phyloP scores from a whole-genome alignment of 2,888 invertebrate genomes.

The Listrodromus nycthemerus region DNA sequence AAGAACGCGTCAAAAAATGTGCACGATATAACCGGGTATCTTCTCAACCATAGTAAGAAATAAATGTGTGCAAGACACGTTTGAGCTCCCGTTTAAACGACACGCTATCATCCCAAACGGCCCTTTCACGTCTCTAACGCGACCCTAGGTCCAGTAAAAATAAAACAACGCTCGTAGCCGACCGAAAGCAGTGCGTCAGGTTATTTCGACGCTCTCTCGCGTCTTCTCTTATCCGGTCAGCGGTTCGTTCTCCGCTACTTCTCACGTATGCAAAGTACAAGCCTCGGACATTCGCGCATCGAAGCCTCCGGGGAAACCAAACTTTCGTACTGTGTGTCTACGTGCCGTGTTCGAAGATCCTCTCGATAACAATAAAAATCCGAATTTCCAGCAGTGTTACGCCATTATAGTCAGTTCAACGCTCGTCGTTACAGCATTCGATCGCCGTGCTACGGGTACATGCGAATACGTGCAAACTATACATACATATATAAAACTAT shows the following conservation, averaged over 20 bases:
- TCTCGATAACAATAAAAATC: constrained; percentile 62
- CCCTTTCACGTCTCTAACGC: constrained; percentile 1
- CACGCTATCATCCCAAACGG: background rate
- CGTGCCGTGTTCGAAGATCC: constrained; percentile 44
- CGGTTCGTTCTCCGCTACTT: constrained; percentile 46
- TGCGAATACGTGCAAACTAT: background rate
- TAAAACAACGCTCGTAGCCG: constrained; percentile 32
- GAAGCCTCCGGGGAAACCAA: constrained; percentile 4
- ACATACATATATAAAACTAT: constrained; percentile 1
- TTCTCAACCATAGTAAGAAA: background rate
- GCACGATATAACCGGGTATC: background rate
- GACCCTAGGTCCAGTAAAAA: constrained; percentile 51
- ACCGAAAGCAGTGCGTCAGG: constrained; percentile 57
- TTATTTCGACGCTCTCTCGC: constrained; percentile 49
- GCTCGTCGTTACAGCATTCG: constrained; percentile 44
- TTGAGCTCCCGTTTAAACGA: background rate
- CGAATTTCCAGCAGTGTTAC: constrained; percentile 22
- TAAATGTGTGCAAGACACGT: background rate
- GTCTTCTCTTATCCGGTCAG: constrained; percentile 49
- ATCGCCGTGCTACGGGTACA: constrained; percentile 5
- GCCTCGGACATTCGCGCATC: constrained; percentile 37
- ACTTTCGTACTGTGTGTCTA: constrained; percentile 24
- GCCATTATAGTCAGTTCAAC: constrained; percentile 16
- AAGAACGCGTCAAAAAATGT: constrained; percentile 6
- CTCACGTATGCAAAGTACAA: constrained; percentile 66